Conservation (phyloP, 2,797 vertebrate species). For the Sitta carolinensis region DNA sequence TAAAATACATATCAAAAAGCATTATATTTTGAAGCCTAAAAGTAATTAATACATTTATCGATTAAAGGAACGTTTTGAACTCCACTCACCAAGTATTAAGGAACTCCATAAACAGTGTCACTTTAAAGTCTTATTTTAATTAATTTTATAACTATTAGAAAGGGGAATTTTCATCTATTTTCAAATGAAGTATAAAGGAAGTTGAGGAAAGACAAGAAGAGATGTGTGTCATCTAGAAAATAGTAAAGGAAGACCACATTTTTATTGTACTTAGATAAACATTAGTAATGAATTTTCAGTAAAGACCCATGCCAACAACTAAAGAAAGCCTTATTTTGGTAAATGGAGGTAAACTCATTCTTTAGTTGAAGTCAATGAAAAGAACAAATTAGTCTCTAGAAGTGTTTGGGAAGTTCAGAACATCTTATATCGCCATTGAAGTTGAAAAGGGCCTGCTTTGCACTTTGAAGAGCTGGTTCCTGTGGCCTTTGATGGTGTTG, state of each 20-base stretch:
- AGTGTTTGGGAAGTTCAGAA: not conserved
- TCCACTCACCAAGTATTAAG: not conserved
- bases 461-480: not conserved
- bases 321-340: not conserved
- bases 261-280: not conserved
- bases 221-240: not conserved
- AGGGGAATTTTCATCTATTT: not conserved
- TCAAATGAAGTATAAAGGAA: not conserved
- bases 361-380: not conserved
- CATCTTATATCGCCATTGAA: not conserved
- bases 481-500: not conserved
- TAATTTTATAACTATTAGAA: not conserved
- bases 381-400: not conserved
- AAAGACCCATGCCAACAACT: fast-evolving
- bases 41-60: not conserved
- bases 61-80: not conserved
- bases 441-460: not conserved
- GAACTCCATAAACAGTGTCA: not conserved
- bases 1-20: not conserved
- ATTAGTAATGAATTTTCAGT: not conserved
- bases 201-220: not conserved
- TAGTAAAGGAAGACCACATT: not conserved
- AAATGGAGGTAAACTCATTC: not conserved
- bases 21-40: not conserved
- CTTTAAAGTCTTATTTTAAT: not conserved